phyloP scores from a whole-genome alignment of 2,797 vertebrate species.

The Argentina silus region DNA sequence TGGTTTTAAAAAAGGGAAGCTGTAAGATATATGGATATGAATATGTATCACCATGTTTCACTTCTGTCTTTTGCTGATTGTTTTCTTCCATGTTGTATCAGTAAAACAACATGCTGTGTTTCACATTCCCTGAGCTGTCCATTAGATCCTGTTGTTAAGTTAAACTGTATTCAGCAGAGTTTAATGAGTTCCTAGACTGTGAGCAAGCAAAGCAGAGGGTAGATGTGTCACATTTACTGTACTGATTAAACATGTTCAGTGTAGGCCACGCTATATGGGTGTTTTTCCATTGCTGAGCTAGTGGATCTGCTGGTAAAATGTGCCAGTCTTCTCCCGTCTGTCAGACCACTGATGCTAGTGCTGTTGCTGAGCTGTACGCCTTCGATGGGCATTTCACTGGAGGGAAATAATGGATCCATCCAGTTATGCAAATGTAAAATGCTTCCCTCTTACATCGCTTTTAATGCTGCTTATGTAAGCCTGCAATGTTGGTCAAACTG shows the following conservation, averaged over 20 bases:
- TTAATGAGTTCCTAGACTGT: not conserved
- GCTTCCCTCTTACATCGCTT: not conserved
- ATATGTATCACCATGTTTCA: not conserved
- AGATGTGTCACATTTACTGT: no score
- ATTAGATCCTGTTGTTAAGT: not conserved
- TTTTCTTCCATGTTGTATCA: not conserved
- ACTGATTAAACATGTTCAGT: no score
- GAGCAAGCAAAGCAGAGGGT: not conserved
- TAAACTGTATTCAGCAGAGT: not conserved
- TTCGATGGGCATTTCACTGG: no score
- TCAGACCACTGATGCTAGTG: no score
- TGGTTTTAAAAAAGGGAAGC: not conserved
- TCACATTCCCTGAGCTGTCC: not conserved
- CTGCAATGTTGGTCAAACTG: not conserved
- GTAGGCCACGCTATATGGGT: no score
- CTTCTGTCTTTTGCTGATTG: not conserved
- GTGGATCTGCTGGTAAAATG: no score
- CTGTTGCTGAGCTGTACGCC: no score
- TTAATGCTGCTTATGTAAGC: conserved; percentile 1
- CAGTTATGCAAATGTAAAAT: not conserved
- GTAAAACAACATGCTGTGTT: not conserved
- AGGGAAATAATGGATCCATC: no score
- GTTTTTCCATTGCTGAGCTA: no score
- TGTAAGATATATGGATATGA: not conserved
- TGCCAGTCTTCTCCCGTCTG: no score